phyloP scores from a whole-genome alignment of 2,797 vertebrate species.

The Halcyon chelicuti region DNA sequence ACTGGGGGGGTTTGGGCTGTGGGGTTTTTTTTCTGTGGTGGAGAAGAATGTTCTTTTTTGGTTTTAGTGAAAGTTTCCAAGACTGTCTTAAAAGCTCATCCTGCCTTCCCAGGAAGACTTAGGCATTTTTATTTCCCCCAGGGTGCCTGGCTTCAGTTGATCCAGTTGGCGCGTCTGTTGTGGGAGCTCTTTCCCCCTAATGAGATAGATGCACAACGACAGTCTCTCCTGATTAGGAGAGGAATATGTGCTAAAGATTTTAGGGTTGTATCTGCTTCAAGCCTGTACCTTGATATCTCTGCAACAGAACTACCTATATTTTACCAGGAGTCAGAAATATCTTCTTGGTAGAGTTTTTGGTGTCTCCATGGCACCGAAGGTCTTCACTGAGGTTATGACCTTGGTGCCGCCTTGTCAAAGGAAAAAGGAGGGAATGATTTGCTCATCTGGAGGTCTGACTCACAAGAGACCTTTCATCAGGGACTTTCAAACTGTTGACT shows the following conservation, averaged over 20 bases:
- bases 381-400: too few species aligned
- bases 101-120: background rate
- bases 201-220: background rate
- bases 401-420: too few species aligned
- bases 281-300: background rate
- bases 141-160: background rate
- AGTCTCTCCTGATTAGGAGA: background rate
- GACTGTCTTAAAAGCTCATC: background rate
- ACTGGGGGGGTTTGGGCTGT: too few species aligned
- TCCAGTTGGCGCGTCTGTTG: background rate
- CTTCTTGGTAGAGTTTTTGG: too few species aligned
- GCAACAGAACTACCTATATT: background rate
- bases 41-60: too few species aligned
- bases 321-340: background rate
- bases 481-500: too few species aligned
- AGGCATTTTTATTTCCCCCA: background rate
- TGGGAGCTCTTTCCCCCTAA: background rate
- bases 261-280: background rate
- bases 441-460: too few species aligned
- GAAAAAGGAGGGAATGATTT: too few species aligned
- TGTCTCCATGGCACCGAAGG: too few species aligned
- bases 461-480: too few species aligned
- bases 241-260: background rate
- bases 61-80: too few species aligned
- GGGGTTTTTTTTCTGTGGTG: too few species aligned